A percentile compares a stretch with the other conserved stretches of the same genome.
These are phyloP conservation scores for Abscondita cerata DNA, from an alignment of 2,888 invertebrate genomes.

Conservation along the genomic window DNA sequence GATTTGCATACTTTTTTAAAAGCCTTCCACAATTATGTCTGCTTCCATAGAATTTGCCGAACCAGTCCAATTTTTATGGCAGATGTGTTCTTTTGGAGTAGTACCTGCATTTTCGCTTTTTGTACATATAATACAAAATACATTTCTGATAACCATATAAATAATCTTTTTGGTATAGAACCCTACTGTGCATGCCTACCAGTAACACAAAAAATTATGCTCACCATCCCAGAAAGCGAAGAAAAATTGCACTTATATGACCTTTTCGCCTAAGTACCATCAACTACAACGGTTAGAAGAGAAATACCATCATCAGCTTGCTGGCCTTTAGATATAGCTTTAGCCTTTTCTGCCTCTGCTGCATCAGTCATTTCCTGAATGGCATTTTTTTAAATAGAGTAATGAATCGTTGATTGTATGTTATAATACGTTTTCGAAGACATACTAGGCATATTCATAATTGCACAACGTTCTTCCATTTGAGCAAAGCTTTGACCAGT, in stretches of 20 bases:
- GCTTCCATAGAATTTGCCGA: too few relatives aligned
- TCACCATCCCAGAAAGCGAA: background rate
- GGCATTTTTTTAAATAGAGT: background rate
- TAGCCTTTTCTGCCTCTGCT: background rate
- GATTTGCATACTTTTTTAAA: too few relatives aligned
- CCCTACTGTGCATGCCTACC: too few relatives aligned
- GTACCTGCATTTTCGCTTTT: too few relatives aligned
- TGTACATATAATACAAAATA: too few relatives aligned
- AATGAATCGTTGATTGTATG: background rate
- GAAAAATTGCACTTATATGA: background rate
- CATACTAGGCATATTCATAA: constrained; percentile 9
- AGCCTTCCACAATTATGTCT: too few relatives aligned
- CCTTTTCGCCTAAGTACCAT: background rate
- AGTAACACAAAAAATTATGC: too few relatives aligned
- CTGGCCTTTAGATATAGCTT: too few relatives aligned
- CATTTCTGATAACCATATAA: too few relatives aligned
- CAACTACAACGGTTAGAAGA: background rate
- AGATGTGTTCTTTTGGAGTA: too few relatives aligned
- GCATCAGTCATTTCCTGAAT: constrained; percentile 8
- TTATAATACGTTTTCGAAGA: constrained; percentile 2
- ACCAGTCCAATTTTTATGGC: too few relatives aligned
- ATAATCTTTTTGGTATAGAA: too few relatives aligned
- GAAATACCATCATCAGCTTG: background rate
- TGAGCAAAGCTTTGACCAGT: constrained; percentile 11
- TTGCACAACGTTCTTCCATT: constrained; percentile 12